Conservation (phyloP, 1,140 invertebrate species). For the Drosophila neocordata region DNA sequence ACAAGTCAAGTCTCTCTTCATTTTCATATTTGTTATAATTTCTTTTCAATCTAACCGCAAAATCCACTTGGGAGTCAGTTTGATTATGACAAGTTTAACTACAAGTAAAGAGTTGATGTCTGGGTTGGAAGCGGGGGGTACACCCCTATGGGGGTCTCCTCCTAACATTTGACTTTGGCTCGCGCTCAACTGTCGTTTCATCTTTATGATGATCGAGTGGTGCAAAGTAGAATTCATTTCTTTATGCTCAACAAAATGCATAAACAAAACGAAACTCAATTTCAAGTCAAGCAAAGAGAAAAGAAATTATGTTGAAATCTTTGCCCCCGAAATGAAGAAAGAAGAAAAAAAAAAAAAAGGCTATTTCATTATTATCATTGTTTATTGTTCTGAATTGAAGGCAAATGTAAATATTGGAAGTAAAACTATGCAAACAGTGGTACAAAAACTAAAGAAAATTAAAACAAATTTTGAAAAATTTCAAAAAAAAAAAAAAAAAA, state of each 20-base stretch:
- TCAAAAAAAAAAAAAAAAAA: too few relatives aligned
- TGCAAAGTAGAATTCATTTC: slow-evolving; percentile 47
- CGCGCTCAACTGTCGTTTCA: slow-evolving; percentile 5
- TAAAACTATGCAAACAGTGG: slow-evolving; percentile 53
- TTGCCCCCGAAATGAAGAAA: slow-evolving; percentile 38
- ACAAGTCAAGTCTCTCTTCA: slow-evolving; percentile 23
- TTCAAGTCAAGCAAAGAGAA: slow-evolving; percentile 49
- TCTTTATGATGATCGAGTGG: slow-evolving; percentile 75
- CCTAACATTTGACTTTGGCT: slow-evolving; percentile 20
- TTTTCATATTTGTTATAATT: slow-evolving; percentile 76
- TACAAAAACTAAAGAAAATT: not conserved
- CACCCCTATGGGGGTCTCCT: too few relatives aligned
- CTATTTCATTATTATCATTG: slow-evolving; percentile 20
- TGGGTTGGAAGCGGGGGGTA: too few relatives aligned
- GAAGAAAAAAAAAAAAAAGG: not conserved
- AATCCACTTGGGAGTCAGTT: slow-evolving; percentile 70
- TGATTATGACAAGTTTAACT: slow-evolving; percentile 73
- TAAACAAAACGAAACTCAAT: slow-evolving; percentile 75
- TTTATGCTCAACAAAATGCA: slow-evolving; percentile 71
- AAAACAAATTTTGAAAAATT: too few relatives aligned
- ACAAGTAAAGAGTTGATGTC: slow-evolving; percentile 39
- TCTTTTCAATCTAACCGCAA: slow-evolving; percentile 74
- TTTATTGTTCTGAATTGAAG: slow-evolving; percentile 62
- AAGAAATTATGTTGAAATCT: slow-evolving; percentile 52
- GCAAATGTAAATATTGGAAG: slow-evolving; percentile 60